Conservation (phyloP, 1,140 invertebrate species). For the Heterodera carotae region DNA sequence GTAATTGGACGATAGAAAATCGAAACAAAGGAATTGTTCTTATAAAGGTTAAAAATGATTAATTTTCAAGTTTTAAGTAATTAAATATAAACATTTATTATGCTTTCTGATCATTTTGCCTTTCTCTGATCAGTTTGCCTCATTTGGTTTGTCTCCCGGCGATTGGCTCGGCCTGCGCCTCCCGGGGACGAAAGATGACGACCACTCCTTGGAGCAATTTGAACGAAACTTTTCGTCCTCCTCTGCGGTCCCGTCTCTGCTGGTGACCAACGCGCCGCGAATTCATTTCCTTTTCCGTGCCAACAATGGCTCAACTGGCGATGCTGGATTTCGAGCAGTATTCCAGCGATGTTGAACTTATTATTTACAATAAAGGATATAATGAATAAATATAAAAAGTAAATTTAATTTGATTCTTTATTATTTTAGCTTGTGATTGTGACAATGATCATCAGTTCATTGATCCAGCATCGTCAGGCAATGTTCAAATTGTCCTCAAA, state of each 20-base stretch:
- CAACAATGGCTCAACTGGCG: neutral
- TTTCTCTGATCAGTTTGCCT: neutral
- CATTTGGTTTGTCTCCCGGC: neutral
- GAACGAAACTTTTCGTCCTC: neutral
- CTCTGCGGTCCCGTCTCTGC: neutral
- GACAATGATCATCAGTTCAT: neutral
- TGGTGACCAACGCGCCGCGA: neutral
- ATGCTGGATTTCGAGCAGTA: neutral
- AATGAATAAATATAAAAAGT: neutral
- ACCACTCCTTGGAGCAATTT: neutral
- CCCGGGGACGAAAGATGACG: neutral
- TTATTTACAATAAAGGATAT: neutral
- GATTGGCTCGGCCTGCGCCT: neutral
- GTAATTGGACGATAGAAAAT: constrained; percentile 6
- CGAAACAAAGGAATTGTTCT: neutral
- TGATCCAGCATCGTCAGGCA: neutral
- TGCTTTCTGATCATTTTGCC: neutral
- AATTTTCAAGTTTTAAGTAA: no score
- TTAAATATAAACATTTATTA: no score
- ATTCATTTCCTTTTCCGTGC: constrained; percentile 6
- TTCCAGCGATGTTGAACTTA: neutral
- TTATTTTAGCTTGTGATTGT: neutral
- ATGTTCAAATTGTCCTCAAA: neutral
- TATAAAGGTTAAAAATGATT: neutral
- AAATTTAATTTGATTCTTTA: no score